Conservation (phyloP, 1,140 invertebrate genomes). For the Maniola jurtina region DNA sequence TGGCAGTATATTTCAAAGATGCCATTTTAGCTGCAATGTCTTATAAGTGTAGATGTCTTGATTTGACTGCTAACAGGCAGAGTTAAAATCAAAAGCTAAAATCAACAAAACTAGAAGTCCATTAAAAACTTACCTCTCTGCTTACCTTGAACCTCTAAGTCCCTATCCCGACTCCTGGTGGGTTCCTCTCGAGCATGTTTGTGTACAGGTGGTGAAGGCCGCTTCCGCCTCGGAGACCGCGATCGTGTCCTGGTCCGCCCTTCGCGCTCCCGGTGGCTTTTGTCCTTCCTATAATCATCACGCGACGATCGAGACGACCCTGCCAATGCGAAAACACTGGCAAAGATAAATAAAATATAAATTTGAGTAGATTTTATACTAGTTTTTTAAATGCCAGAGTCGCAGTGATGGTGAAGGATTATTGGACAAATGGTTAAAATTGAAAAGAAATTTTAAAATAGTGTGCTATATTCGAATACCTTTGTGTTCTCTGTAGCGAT, state of each 20-base stretch:
- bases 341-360: slow-evolving; percentile 76
- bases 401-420: slow-evolving; percentile 19
- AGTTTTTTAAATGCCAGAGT: slow-evolving; percentile 20
- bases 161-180: slow-evolving; percentile 37
- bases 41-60: too few species aligned
- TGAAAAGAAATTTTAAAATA: slow-evolving; percentile 2
- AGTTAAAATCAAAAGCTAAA: too few species aligned
- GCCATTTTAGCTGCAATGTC: too few species aligned
- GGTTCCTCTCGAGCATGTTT: slow-evolving; percentile 35
- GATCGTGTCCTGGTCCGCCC: slow-evolving; percentile 53
- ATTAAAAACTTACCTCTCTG: slow-evolving; percentile 2
- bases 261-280: slow-evolving; percentile 42
- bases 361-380: slow-evolving; percentile 43
- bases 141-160: slow-evolving; percentile 39
- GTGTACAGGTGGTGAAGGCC: slow-evolving; percentile 32
- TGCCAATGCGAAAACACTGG: slow-evolving; percentile 78
- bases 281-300: slow-evolving; percentile 77
- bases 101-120: neutral
- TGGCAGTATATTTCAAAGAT: too few species aligned
- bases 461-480: slow-evolving; percentile 60
- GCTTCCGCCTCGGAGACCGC: slow-evolving; percentile 45
- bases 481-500: slow-evolving; percentile 58
- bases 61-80: too few species aligned
- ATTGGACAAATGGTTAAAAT: slow-evolving; percentile 21
- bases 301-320: slow-evolving; percentile 78